phyloP scores from a whole-genome alignment of 2,888 invertebrate genomes.

The Agriopis marginaria region DNA sequence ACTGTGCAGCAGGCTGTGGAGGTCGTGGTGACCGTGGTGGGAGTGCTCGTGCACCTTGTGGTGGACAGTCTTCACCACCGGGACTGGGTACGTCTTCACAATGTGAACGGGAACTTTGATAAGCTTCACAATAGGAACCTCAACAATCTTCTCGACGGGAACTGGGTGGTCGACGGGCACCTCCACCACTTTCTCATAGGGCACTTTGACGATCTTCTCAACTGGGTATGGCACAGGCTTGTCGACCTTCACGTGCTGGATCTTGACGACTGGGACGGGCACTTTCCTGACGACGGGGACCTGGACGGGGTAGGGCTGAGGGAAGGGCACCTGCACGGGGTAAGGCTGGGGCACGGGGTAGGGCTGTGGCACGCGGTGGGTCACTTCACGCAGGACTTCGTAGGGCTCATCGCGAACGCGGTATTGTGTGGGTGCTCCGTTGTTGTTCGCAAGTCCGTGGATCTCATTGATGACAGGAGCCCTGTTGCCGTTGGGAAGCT shows the following conservation, averaged over 20 bases:
- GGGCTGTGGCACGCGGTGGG: constrained; percentile 86
- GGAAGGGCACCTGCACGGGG: constrained; percentile 82
- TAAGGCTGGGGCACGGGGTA: constrained; percentile 84
- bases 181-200: constrained; percentile 84
- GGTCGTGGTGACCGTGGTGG: constrained; percentile 53
- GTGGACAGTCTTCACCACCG: constrained; percentile 78
- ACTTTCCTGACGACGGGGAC: constrained; percentile 84
- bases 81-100: constrained; percentile 77
- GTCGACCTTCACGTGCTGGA: constrained; percentile 84
- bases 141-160: constrained; percentile 79
- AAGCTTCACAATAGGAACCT: constrained; percentile 84
- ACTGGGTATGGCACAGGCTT: constrained; percentile 87
- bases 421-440: constrained; percentile 77
- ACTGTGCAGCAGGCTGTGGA: constrained; percentile 44
- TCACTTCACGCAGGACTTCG: constrained; percentile 77
- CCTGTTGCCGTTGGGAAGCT: constrained; percentile 67
- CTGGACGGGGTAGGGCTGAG: constrained; percentile 86
- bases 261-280: constrained; percentile 85
- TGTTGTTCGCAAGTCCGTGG: constrained; percentile 73
- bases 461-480: constrained; percentile 77
- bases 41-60: constrained; percentile 68
- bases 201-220: constrained; percentile 86
- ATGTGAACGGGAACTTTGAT: constrained; percentile 78
- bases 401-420: constrained; percentile 74
- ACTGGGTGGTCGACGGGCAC: constrained; percentile 86